Conservation (phyloP, 2,113 vertebrate species). For the Coptodon bakossiorum region DNA sequence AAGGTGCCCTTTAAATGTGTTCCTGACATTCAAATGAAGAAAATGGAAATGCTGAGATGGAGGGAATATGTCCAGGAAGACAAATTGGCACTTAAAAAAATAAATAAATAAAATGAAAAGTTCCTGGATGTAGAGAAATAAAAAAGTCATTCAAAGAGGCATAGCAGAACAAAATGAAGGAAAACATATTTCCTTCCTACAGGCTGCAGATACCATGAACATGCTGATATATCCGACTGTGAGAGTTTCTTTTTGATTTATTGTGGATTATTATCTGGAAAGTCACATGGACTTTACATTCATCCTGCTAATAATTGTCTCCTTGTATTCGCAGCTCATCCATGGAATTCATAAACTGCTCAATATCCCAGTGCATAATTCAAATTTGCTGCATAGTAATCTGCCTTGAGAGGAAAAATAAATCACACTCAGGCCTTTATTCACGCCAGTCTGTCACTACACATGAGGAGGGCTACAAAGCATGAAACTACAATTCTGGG, state of each 20-base stretch:
- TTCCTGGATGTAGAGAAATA: background rate
- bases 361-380: conserved; percentile 31
- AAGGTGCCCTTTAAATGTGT: background rate
- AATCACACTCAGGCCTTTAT: conserved; percentile 19
- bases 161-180: background rate
- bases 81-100: background rate
- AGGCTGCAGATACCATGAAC: background rate
- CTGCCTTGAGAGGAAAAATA: conserved; percentile 30
- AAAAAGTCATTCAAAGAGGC: background rate
- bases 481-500: conserved; percentile 12
- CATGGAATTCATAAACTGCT: conserved; percentile 30
- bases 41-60: background rate
- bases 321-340: background rate
- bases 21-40: conserved; percentile 3
- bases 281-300: conserved; percentile 9
- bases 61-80: background rate
- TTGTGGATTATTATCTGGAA: conserved; percentile 15
- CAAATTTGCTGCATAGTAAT: conserved; percentile 46
- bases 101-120: background rate
- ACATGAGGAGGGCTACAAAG: background rate
- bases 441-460: background rate
- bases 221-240: background rate
- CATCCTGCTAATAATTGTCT: background rate
- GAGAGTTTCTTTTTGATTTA: background rate
- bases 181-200: background rate